A percentile compares a stretch with the other conserved stretches of the same genome.
Evolutionary conservation across 2,888 invertebrate species (phyloP).

Genomic region (Eristalis pertinax): DNA sequence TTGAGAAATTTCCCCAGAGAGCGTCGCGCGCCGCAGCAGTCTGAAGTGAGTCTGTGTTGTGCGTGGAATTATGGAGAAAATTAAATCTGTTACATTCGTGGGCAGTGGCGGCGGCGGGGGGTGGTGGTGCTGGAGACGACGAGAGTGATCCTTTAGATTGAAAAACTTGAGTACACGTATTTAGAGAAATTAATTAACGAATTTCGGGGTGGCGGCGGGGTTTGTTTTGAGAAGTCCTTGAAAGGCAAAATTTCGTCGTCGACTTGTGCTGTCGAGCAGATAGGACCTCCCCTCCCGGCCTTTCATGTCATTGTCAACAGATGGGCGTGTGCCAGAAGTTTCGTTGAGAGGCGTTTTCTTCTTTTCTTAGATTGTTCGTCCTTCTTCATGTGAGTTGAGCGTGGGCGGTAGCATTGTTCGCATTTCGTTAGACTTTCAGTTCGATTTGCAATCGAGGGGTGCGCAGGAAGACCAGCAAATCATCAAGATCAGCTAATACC

Average conservation of each 20-base stretch:
- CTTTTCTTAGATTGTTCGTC: neutral
- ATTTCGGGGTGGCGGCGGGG: neutral
- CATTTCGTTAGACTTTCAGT: no score
- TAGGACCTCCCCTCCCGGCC: neutral
- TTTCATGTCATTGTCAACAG: neutral
- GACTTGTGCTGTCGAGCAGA: neutral
- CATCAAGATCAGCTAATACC: no score
- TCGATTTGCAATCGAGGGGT: no score
- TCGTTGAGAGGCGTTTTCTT: neutral
- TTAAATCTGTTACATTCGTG: conserved; percentile 6
- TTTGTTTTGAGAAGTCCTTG: neutral
- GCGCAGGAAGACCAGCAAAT: no score
- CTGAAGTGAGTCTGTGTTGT: neutral
- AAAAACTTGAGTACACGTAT: conserved; percentile 7
- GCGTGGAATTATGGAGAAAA: neutral
- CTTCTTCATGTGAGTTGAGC: neutral
- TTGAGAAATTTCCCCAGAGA: conserved; percentile 47
- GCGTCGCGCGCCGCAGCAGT: no score
- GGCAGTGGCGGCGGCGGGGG: no score
- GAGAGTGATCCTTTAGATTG: neutral
- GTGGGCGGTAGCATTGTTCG: no score
- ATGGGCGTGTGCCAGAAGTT: neutral
- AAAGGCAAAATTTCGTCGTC: neutral
- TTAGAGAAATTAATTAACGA: conserved; percentile 10
- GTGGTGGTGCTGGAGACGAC: no score